Base-by-base conservation (phyloP, 2,888 invertebrate genomes). In the Orgyia antiqua region DNA sequence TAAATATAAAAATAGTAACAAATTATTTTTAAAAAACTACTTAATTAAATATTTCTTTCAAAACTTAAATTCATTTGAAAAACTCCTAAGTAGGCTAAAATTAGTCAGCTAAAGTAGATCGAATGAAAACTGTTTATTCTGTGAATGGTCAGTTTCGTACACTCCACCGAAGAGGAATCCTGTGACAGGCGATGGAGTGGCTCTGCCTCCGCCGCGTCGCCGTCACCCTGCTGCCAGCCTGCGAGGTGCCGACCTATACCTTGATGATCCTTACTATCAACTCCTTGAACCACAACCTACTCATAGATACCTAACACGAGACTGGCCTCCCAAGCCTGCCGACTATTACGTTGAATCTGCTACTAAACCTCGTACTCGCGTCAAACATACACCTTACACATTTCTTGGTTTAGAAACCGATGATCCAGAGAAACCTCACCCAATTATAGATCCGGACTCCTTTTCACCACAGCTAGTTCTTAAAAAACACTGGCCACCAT, bases 151-250 rank as follows among this genome's bases (percentile, higher is more conserved):
- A 84, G 84, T 72, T 51, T 70, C 69, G 53, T 83, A 74, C 74
- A 59, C 65, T 57, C 84, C 79, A 68, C 82, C 89, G 86, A 83
- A 86, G 78, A 88, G 89, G 83, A 89, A 89, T 65, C 89, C 89
- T 55, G 89, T 89, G 78, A 89, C 89, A 58, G 89, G 89, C 64
- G 88, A 88, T 66, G 89, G 89, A 62, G 83, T 89, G 68, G 65
- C 68, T 62, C 66, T 89, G 73, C 83, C 80, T 72, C 86, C 84
- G 60, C 73, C 58, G 68, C 79, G 87, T 39, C 80, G 87, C 54
- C 74, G 79, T 66, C 79, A 80, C 66, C 78, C 87, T 39, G 78
- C 69, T 52, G 75, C 75, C 74, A 61, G 71, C 70, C 74, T 68
- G 70, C 78, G 84, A 87, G 87, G 86, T 87, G 86, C 84, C 64